These are phyloP conservation scores for Plecturocebus donacophilus DNA, from an alignment of 2,113 vertebrate species.

Conservation along the genomic window DNA sequence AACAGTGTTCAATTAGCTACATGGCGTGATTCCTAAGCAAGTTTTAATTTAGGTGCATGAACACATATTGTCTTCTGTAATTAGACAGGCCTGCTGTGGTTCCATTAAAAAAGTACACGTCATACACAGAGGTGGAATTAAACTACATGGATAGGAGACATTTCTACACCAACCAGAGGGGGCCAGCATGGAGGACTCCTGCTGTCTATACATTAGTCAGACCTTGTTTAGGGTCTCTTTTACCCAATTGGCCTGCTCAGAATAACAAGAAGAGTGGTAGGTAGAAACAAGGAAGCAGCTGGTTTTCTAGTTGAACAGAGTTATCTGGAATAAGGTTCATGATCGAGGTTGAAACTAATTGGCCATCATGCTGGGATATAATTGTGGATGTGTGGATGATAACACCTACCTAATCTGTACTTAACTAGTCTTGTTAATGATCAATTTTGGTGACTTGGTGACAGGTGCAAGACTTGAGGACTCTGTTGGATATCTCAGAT, in stretches of 20 bases:
- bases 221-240: background rate
- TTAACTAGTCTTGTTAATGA: conserved; percentile 49
- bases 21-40: background rate
- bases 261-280: conserved; percentile 9
- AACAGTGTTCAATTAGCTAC: background rate
- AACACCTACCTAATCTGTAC: conserved; percentile 42
- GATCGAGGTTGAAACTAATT: conserved; percentile 61
- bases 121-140: background rate
- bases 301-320: conserved; percentile 18
- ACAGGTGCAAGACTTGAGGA: conserved; percentile 12
- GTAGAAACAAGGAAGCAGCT: conserved; percentile 57
- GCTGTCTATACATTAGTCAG: background rate
- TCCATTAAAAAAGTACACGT: background rate
- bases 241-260: background rate
- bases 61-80: background rate
- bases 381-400: conserved; percentile 31
- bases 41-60: conserved; percentile 35
- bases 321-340: conserved; percentile 37
- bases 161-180: background rate
- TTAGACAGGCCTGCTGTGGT: background rate
- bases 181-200: background rate
- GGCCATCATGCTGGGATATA: conserved; percentile 59
- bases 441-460: background rate
- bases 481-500: background rate
- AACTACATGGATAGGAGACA: background rate